A percentile compares a stretch with the other conserved stretches of the same genome.
These are phyloP conservation scores for Drosophila pandora DNA, from an alignment of 1,140 invertebrate species.

Conservation along the genomic window DNA sequence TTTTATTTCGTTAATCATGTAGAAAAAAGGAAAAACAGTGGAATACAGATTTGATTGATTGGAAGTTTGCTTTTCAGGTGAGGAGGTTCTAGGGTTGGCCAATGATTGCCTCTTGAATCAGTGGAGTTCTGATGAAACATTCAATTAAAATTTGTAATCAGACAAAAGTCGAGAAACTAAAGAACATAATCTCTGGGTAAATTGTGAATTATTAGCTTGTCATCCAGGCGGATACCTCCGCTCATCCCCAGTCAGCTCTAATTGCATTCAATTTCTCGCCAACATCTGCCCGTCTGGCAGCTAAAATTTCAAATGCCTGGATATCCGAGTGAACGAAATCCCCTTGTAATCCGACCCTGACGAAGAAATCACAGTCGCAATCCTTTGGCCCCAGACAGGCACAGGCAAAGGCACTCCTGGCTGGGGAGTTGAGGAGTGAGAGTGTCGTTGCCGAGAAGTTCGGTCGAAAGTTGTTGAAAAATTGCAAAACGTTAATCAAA, in stretches of 20 bases:
- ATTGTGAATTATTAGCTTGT: constrained; percentile 35
- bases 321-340: constrained; percentile 4
- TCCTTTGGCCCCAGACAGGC: constrained; percentile 50
- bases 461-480: constrained; percentile 77
- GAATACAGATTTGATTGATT: no score
- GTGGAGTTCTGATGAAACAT: no score
- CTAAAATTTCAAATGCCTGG: constrained; percentile 49
- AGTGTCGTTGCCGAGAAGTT: constrained; percentile 52
- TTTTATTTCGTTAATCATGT: constrained; percentile 36
- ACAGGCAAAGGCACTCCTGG: neutral
- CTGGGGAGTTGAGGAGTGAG: neutral
- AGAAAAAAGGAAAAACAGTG: neutral
- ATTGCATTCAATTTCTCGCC: constrained; percentile 30
- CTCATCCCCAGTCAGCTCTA: constrained; percentile 3
- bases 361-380: constrained; percentile 63
- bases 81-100: no score
- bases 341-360: constrained; percentile 67
- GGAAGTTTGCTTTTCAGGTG: no score
- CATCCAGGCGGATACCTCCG: constrained; percentile 15
- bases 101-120: no score
- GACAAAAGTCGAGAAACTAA: neutral
- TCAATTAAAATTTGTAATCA: no score
- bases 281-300: neutral
- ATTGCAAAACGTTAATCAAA: constrained; percentile 80
- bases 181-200: neutral